Base-by-base conservation (phyloP, 2,113 vertebrate genomes). In the Noturus placidus region DNA sequence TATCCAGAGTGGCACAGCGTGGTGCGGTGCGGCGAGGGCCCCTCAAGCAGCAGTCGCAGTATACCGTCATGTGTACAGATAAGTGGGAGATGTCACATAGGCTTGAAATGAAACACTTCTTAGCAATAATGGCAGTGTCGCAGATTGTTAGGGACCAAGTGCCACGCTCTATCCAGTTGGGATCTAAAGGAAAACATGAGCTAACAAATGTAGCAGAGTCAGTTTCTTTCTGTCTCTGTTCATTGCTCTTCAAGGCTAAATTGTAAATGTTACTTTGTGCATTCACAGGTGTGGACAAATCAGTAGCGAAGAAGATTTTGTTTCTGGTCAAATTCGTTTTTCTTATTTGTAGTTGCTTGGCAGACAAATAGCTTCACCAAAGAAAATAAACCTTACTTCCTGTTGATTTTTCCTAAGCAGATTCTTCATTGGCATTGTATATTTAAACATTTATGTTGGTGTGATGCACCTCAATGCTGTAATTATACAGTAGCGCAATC, bases 51-150 rank as follows among this genome's bases (percentile, higher is more conserved):
- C 92, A 78, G 89, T n/a, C 85, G 87, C 88, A 72, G 38, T 86
- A 86, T 89, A 90, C 86, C 84, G 89, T 92, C 86, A 89, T 87
- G 90, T 72, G 84, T 88, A 91, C 90, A 91, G 88, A 92, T 89
- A 89, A 90, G 92, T 89, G 86, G 88, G 83, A 89, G 89, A 89
- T 90, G 92, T 91, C 89, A 87, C 89, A 82, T 69, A 86, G 85
- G 90, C 65, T 87, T 59, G 85, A 92, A 91, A 90, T 90, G 74
- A 91, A 91, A 90, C 87, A 74, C 90, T 86, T 91, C 86, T 88
- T 46, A 81, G 63, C 30, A 19, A 87, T 91, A 91, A 94, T 90
- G 86, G 85, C 89, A 80, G 88, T 56, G 86, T 78, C 88, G 38
- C 87, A 90, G 87, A 90, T 90, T 91, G 87, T 82, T 88, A 82